phyloP scores from a whole-genome alignment of 2,888 invertebrate species.

The Chymomyza caudatula region DNA sequence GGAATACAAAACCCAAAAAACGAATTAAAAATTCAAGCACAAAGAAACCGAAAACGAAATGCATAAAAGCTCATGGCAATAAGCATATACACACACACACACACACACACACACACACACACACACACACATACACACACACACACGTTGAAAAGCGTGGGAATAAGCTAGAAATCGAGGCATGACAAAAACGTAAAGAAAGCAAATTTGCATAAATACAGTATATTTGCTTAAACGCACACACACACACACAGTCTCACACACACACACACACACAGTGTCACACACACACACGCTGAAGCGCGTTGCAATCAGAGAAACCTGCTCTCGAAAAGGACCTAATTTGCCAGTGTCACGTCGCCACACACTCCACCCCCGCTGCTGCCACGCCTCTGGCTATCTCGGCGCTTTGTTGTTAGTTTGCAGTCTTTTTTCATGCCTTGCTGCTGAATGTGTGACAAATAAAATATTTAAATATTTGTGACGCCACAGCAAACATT shows the following conservation, averaged over 20 bases:
- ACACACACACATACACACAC: neutral
- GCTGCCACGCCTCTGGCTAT: neutral
- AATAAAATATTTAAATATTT: conserved; percentile 69
- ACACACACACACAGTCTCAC: neutral
- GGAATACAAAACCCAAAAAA: conserved; percentile 14
- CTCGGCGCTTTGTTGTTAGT: conserved; percentile 1
- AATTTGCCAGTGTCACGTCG: neutral
- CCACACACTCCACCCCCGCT: neutral
- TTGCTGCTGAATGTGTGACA: conserved; percentile 45
- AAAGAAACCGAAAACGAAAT: conserved; percentile 1
- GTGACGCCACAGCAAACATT: conserved; percentile 56
- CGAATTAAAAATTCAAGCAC: conserved; percentile 53
- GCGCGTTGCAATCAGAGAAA: conserved; percentile 1
- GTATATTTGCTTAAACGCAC: neutral
- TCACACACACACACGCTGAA: neutral
- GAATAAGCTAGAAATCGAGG: neutral
- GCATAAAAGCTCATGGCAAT: neutral
- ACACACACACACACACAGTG: conserved; percentile 3
- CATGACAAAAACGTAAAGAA: neutral
- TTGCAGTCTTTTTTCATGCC: neutral
- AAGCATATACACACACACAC: neutral
- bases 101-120: neutral
- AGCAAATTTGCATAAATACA: neutral
- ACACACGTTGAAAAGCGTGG: neutral
- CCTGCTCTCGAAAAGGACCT: neutral